These are phyloP conservation scores for Hydrolagus colliei DNA, from an alignment of 2,797 vertebrate genomes.

Conservation along the genomic window DNA sequence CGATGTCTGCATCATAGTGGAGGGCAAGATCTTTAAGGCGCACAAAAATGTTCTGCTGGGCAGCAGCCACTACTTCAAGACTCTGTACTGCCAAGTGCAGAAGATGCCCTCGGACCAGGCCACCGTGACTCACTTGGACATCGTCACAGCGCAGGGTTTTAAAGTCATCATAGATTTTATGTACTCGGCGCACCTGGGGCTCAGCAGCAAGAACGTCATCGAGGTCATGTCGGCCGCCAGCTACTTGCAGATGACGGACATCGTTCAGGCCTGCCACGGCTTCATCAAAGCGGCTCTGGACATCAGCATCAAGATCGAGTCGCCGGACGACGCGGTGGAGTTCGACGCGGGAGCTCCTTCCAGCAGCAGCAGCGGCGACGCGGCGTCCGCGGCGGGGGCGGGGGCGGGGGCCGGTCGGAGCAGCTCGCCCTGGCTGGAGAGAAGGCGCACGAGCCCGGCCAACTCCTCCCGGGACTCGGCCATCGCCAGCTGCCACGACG, in stretches of 20 bases:
- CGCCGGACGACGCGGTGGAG: conserved; percentile 78
- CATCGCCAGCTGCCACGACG: conserved; percentile 91
- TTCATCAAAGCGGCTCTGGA: conserved; percentile 96
- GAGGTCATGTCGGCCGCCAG: conserved; percentile 97
- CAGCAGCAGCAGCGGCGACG: conserved; percentile 66
- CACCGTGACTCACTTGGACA: conserved; percentile 92
- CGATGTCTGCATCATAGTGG: conserved; percentile 87
- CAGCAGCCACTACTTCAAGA: conserved; percentile 96
- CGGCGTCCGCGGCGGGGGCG: conserved; percentile 67
- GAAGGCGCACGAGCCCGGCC: conserved; percentile 77
- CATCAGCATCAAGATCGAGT: conserved; percentile 90
- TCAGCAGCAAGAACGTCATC: conserved; percentile 94
- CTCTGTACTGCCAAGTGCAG: conserved; percentile 92
- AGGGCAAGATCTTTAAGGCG: conserved; percentile 93
- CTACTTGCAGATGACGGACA: conserved; percentile 97
- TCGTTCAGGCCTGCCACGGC: conserved; percentile 90
- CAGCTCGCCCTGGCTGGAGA: conserved; percentile 84
- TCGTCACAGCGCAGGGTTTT: conserved; percentile 92
- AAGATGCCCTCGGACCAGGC: conserved; percentile 67
- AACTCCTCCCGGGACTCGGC: conserved; percentile 94
- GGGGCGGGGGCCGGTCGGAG: conserved; percentile 73
- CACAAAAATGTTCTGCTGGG: conserved; percentile 93
- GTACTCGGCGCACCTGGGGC: conserved; percentile 90
- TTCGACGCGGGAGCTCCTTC: conserved; percentile 76
- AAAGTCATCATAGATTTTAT: conserved; percentile 97